Conservation (phyloP, 2,797 vertebrate genomes). For the Pseudochaenichthys georgianus region DNA sequence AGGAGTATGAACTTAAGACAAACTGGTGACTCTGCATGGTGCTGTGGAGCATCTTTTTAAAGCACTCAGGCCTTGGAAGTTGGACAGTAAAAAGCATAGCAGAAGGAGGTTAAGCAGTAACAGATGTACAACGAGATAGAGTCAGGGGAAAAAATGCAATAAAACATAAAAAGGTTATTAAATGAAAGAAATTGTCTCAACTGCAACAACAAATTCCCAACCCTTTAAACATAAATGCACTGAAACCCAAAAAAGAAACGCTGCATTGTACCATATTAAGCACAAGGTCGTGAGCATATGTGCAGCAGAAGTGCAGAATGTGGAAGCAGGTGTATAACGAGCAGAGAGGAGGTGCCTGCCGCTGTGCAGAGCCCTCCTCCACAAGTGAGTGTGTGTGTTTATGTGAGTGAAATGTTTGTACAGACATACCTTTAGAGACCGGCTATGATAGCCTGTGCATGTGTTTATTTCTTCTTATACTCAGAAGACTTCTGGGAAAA, state of each 20-base stretch:
- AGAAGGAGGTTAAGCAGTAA: background rate
- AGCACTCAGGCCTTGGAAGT: constrained; percentile 5
- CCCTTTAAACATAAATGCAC: background rate
- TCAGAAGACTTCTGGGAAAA: constrained; percentile 4
- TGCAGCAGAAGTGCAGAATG: constrained; percentile 26
- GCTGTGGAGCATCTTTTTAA: constrained; percentile 11
- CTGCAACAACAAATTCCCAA: background rate
- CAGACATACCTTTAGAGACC: constrained; percentile 11
- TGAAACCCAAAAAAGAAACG: constrained; percentile 8
- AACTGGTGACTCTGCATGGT: background rate
- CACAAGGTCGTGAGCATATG: constrained; percentile 26
- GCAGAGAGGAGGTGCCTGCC: constrained; percentile 27
- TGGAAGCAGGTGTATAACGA: constrained; percentile 40
- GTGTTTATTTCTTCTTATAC: background rate
- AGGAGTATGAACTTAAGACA: constrained; percentile 32
- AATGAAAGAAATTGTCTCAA: background rate
- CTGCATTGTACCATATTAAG: background rate
- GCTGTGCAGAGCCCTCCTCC: constrained; percentile 28
- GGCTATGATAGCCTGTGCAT: background rate
- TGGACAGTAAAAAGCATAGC: background rate
- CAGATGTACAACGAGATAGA: background rate
- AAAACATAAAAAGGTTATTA: background rate
- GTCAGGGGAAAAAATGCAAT: background rate
- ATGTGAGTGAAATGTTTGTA: constrained; percentile 1
- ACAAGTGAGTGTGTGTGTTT: background rate